Base-by-base conservation (phyloP, 2,797 vertebrate species). In the Acipenser transmontanus region DNA sequence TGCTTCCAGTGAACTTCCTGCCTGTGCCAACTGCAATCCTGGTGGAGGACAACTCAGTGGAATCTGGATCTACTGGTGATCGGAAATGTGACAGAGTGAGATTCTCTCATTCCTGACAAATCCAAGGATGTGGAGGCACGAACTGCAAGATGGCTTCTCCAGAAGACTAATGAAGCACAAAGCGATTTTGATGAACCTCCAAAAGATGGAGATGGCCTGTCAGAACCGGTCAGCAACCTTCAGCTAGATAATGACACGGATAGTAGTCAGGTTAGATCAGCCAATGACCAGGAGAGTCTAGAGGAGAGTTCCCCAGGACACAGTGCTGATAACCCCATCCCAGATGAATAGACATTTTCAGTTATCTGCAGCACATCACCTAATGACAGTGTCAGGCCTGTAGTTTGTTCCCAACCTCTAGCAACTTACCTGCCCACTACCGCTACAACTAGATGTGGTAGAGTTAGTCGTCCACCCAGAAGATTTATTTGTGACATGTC, bases 401-500 rank as follows among this genome's bases (percentile, higher is more conserved):
- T 64, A 17, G 49, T 64, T 64, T 14, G 49, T 10, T n/a, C n/a
- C 59, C 62, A 67, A 34, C 54, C 69, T 3, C 61, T 8, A n/a
- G 11, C 62, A 66, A 2, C 60, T 69, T 7, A 5, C 59, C 1
- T 17, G 17, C 17, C 17, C 17, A 17, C 17, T 17, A 17, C 17
- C 1, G 17, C 17, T 17, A 17, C 17, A 17, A 50, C 69, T 59
- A 66, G 69, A 50, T 2, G 20, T 12, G 64, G 64, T 52, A 71
- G 69, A 62, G 14, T 8, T 7, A 12, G 64, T 7, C 69, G 62
- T 57, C 69, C 64, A 1, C 67, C 67, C 12, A 13, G 1, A 49
- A 1, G 62, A 1, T 51, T 69, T 1, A 59, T 73, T 71, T 71
- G 67, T 66, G 67, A 71, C 1, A 69, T 73, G 47, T 17, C 17